Conservation (phyloP, 2,888 invertebrate genomes). For the Nipponacmea schrenckii region DNA sequence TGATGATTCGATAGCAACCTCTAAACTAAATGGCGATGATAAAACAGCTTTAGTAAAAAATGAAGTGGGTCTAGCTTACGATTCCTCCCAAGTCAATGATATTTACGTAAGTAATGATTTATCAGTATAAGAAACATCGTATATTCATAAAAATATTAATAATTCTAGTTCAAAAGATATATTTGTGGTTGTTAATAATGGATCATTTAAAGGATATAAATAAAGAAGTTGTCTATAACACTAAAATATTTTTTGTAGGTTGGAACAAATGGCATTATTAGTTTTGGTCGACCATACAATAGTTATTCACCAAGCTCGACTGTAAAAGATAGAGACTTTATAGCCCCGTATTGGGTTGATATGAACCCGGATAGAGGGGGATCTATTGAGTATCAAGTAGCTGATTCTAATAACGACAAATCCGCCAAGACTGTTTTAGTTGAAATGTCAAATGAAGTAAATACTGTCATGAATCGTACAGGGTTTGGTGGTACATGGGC, state of each 20-base stretch:
- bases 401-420: neutral
- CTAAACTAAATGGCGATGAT: too few species aligned
- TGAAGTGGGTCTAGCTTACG: too few species aligned
- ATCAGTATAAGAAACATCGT: too few species aligned
- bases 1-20: too few species aligned
- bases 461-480: neutral
- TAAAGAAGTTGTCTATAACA: too few species aligned
- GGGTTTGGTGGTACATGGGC: slow-evolving; percentile 14
- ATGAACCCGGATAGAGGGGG: slow-evolving; percentile 9
- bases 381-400: slow-evolving; percentile 24
- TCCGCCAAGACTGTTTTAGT: neutral
- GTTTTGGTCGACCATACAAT: slow-evolving; percentile 18
- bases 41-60: too few species aligned
- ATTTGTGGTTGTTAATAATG: too few species aligned
- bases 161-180: too few species aligned
- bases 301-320: slow-evolving; percentile 12
- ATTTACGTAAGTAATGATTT: too few species aligned
- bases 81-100: too few species aligned
- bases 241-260: slow-evolving; percentile 16
- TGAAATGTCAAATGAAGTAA: neutral
- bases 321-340: neutral
- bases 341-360: slow-evolving; percentile 28
- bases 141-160: too few species aligned
- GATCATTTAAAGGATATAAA: too few species aligned
- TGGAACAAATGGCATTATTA: slow-evolving; percentile 25